Base-by-base conservation (phyloP, 2,797 vertebrate species). In the Pseudomugil tenellus region DNA sequence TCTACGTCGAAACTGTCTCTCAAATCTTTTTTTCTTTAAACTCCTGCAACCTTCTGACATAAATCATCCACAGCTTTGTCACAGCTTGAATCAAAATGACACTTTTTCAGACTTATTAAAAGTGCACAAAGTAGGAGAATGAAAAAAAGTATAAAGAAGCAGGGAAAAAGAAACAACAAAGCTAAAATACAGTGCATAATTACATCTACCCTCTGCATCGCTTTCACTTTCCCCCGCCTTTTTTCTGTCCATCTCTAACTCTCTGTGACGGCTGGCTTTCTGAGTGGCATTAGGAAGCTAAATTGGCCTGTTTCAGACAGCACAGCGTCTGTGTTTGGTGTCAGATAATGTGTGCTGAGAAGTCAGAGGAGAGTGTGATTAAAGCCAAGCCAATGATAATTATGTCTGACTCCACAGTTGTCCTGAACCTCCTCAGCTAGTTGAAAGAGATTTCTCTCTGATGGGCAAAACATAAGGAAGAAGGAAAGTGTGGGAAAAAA, bases 381-480 rank as follows among this genome's bases (percentile, higher is more conserved):
- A 94, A 93, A 94, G 92, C 89, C 87, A 81, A 92, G 88, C 88
- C 85, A 87, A 77, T 82, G 89, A 90, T 94, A 93, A 95, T 94
- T 93, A 93, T 90, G 92, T 93, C 91, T 88, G 87, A 83, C 92
- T 92, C 83, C 79, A 77, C 86, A 80, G 90, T 91, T 89, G 92
- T 93, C 91, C 87, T 89, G 84, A 86, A 87, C 87, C 88, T 89
- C 84, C 67, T 77, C 52, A 4, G 78, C 84, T 91, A 92, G 91
- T 93, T 94, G 91, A 94, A 94, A 94, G 92, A 88, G 89, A 93
- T 92, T 92, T 91, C 74, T 81, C 83, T 88, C 81, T 74, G 83
- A 90, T 87, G 87, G 86, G 77, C 52, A 86, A 80, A 89, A 80
- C 77, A 72, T 81, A 72, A 84, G 81, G 79, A 84, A 62, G 79